Evolutionary conservation across 1,140 invertebrate species (phyloP), one percentile per base, ranked within the genome.

Genomic region (Scaptodrosophila lebanonensis): DNA sequence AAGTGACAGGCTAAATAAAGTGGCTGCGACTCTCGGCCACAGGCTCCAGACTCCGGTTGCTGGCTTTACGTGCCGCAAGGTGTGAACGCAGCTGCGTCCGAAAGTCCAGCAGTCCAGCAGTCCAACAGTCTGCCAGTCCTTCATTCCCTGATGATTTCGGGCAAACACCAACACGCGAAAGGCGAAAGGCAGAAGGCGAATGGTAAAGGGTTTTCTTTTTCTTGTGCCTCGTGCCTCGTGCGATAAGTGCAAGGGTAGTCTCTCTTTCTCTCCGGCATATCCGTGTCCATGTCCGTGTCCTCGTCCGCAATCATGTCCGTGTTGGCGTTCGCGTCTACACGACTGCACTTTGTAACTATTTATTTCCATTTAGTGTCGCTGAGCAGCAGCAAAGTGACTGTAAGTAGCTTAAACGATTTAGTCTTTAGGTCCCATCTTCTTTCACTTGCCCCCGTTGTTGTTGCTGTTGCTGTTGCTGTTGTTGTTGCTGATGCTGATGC

Each of bases 341-440:
- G 36, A 48, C 53, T 70, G 54, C 56, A 76, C 56, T 58, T 63
- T 72, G 64, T 54, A 52, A 64, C 54, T 72, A 79, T 77, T 79
- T 77, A 77, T 72, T 79, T 72, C 48, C 66, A 67, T 65, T 79
- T 73, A 66, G 53, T 45, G 42, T 40, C 35, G 45, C 47, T 56
- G 5, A 30, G 32, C 40, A 35, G 32, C 40, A 35, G 51, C 48
- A 65, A 68, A 75, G 60, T 75, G 61, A 75, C 70, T 62, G 39
- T 72, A 79, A 79, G 73, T 79, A 77, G 63, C 67, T 72, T 79
- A 79, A 72, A 79, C 49, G 49, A 45, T 75, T 65, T 70, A 61
- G 56, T 53, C 40, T 22, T 39, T 27, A 36, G n/a, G n/a, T 40
- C 7, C 22, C 22, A 15, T 32, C 22, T 35, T 20, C 17, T 12